Evolutionary conservation across 1,140 invertebrate genomes (phyloP).

Genomic region (Heliothis subflexa): DNA sequence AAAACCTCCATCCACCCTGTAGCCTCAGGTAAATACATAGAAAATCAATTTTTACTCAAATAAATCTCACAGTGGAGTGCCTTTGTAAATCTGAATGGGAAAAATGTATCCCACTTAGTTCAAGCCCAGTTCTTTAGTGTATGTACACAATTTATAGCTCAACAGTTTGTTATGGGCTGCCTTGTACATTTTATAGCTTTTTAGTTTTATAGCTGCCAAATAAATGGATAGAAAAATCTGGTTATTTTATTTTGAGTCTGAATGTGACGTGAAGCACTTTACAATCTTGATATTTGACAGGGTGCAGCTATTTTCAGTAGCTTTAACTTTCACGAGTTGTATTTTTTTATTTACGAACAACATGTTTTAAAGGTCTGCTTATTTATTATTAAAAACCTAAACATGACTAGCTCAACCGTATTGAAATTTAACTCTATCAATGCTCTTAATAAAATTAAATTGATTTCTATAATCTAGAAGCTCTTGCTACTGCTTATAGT

Average conservation of each 20-base stretch:
- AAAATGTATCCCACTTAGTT: slow-evolving; percentile 31
- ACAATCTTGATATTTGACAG: too few species aligned
- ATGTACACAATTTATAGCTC: slow-evolving; percentile 23
- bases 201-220: slow-evolving; percentile 16
- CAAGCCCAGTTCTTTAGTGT: slow-evolving; percentile 11
- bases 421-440: too few species aligned
- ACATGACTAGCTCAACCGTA: too few species aligned
- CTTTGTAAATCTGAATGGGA: slow-evolving; percentile 35
- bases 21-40: slow-evolving; percentile 19
- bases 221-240: not conserved
- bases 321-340: too few species aligned
- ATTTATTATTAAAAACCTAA: too few species aligned
- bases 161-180: not conserved
- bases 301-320: too few species aligned
- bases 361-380: too few species aligned
- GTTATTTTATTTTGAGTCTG: not conserved
- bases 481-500: too few species aligned
- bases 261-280: not conserved
- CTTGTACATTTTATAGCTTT: slow-evolving; percentile 15
- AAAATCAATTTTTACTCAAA: slow-evolving; percentile 19
- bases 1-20: not conserved
- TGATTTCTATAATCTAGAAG: too few species aligned
- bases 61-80: slow-evolving; percentile 25
- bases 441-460: too few species aligned
- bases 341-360: too few species aligned